Percentiles rank a stretch among this genome's conserved stretches.
phyloP scores from a whole-genome alignment of 35 echinoderm and acorn worm genomes.

The Heliocidaris erythrogramma region DNA sequence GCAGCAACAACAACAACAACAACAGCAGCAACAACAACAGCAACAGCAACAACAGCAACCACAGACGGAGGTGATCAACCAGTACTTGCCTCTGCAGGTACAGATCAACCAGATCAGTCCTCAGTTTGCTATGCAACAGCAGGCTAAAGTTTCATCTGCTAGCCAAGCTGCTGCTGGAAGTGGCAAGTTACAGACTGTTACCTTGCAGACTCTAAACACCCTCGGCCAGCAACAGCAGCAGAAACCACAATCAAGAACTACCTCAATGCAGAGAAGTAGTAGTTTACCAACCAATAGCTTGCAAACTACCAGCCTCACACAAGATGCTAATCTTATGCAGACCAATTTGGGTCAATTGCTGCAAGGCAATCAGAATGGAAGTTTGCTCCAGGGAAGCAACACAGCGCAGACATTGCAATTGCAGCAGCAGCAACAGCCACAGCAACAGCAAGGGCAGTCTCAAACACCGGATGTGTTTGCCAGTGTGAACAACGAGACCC shows the following conservation, averaged over 20 bases:
- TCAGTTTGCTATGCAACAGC: slow-evolving; percentile 14
- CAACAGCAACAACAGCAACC: slow-evolving; percentile 32
- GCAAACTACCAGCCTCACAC: neutral
- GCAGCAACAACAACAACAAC: slow-evolving; percentile 48
- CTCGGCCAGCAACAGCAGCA: slow-evolving; percentile 31
- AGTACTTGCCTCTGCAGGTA: slow-evolving; percentile 34
- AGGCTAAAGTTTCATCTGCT: neutral
- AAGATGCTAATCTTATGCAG: neutral
- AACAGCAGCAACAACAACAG: slow-evolving; percentile 59
- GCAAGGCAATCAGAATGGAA: neutral
- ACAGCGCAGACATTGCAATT: neutral
- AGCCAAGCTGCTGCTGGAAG: neutral
- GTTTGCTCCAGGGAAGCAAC: neutral
- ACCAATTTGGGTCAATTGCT: neutral
- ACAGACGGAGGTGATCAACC: slow-evolving; percentile 22
- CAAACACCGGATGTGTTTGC: neutral
- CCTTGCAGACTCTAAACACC: neutral
- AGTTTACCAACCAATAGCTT: slow-evolving; percentile 26
- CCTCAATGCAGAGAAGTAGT: neutral
- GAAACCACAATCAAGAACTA: slow-evolving; percentile 21
- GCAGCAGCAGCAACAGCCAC: neutral
- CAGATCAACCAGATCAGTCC: slow-evolving; percentile 40
- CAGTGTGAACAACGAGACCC: slow-evolving; percentile 25
- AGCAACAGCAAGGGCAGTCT: slow-evolving; percentile 42
- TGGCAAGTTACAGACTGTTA: neutral